Conservation (phyloP, 2,113 vertebrate genomes). For the Rhinichthys klamathensis region DNA sequence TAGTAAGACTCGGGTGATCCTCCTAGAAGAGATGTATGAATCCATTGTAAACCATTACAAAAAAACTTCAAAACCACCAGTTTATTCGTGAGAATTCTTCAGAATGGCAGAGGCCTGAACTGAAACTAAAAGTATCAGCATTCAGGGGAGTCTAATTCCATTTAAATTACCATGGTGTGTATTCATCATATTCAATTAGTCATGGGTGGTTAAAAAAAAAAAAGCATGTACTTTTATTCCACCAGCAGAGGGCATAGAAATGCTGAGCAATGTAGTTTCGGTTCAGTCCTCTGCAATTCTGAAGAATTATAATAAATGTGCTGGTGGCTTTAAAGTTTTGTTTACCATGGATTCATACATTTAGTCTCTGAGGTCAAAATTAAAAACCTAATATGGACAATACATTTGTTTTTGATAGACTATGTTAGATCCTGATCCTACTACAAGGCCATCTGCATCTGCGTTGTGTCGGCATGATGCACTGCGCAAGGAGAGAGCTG, state of each 20-base stretch:
- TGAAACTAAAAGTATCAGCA: background rate
- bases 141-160: background rate
- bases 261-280: background rate
- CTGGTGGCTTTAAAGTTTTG: background rate
- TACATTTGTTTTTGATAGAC: slow-evolving; percentile 30
- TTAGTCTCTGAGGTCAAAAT: background rate
- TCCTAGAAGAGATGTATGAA: too few species aligned
- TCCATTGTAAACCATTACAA: background rate
- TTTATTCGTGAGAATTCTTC: background rate
- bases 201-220: background rate
- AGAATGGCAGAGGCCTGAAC: background rate
- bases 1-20: too few species aligned
- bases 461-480: slow-evolving; percentile 82
- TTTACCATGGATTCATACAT: background rate
- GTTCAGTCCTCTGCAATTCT: background rate
- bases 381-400: background rate
- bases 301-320: background rate
- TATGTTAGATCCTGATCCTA: slow-evolving; percentile 81
- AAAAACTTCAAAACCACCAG: background rate
- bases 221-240: background rate
- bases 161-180: background rate
- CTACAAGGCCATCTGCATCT: slow-evolving; percentile 82
- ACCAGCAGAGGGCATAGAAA: slow-evolving; percentile 3
- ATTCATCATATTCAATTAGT: background rate
- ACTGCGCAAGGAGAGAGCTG: slow-evolving; percentile 75